These are phyloP conservation scores for Trichopoda pennipes DNA, from an alignment of 2,888 invertebrate species.

Conservation along the genomic window DNA sequence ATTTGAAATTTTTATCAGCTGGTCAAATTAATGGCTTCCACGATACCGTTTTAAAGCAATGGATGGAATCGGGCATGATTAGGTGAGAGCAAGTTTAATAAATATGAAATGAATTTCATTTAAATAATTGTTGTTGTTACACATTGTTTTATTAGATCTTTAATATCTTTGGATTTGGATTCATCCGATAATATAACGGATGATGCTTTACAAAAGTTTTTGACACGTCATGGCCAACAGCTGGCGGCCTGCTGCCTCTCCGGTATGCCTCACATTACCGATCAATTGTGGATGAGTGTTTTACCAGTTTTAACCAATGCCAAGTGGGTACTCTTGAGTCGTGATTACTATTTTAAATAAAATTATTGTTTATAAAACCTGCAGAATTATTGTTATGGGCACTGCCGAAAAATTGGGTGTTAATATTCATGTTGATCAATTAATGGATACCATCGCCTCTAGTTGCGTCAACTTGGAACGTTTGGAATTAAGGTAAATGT, in stretches of 20 bases:
- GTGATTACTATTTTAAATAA: not conserved
- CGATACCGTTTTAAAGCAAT: constrained; percentile 95
- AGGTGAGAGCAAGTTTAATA: constrained; percentile 79
- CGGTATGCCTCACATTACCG: constrained; percentile 98
- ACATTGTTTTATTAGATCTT: constrained; percentile 81
- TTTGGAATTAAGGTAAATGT: constrained; percentile 88
- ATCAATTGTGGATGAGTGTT: constrained; percentile 98
- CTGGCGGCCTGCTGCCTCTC: constrained; percentile 93
- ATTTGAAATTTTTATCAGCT: constrained; percentile 93
- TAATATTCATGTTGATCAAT: constrained; percentile 98
- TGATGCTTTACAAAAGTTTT: constrained; percentile 94
- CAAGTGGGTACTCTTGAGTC: constrained; percentile 84
- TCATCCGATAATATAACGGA: constrained; percentile 97
- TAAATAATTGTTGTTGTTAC: no score
- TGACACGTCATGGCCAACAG: constrained; percentile 93
- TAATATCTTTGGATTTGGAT: constrained; percentile 95
- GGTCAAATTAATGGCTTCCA: constrained; percentile 99
- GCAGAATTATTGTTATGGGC: constrained; percentile 97
- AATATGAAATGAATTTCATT: not conserved
- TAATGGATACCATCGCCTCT: constrained; percentile 98
- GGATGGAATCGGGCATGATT: constrained; percentile 92
- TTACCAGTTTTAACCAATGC: constrained; percentile 95
- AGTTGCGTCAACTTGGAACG: constrained; percentile 94
- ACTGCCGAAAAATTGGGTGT: constrained; percentile 97
- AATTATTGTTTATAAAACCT: not conserved